Conservation (phyloP, 2,888 invertebrate genomes). For the Spisula subtruncata region DNA sequence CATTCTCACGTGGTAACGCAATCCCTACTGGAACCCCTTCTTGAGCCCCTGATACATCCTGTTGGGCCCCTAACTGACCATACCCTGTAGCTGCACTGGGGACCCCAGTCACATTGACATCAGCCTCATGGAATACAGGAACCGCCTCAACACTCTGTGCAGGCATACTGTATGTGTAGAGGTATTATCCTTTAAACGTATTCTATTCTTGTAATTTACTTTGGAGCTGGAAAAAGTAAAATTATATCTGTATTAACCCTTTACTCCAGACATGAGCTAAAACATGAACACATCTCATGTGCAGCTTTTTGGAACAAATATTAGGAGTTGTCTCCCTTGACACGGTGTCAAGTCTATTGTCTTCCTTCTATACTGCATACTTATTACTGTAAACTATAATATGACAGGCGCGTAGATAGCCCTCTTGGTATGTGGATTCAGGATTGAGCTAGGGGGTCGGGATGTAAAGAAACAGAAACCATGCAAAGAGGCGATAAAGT, state of each 20-base stretch:
- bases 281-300: no score
- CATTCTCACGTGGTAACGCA: conserved; percentile 13
- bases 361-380: no score
- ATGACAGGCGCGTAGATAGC: no score
- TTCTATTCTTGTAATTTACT: neutral
- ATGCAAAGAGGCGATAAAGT: no score
- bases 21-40: neutral
- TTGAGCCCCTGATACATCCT: neutral
- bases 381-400: no score
- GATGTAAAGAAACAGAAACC: no score
- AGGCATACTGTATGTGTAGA: conserved; percentile 51
- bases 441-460: no score
- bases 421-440: no score
- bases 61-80: neutral
- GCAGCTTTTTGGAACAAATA: no score
- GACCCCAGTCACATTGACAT: neutral
- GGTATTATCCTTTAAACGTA: neutral
- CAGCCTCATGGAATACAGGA: conserved; percentile 56
- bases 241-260: neutral
- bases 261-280: no score
- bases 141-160: conserved; percentile 68
- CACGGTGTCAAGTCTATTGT: no score
- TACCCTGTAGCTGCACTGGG: neutral
- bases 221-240: neutral
- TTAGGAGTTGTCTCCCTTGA: no score